Evolutionary conservation across 2,797 vertebrate species (phyloP).

Genomic region (Rhabdophis nuchalis): DNA sequence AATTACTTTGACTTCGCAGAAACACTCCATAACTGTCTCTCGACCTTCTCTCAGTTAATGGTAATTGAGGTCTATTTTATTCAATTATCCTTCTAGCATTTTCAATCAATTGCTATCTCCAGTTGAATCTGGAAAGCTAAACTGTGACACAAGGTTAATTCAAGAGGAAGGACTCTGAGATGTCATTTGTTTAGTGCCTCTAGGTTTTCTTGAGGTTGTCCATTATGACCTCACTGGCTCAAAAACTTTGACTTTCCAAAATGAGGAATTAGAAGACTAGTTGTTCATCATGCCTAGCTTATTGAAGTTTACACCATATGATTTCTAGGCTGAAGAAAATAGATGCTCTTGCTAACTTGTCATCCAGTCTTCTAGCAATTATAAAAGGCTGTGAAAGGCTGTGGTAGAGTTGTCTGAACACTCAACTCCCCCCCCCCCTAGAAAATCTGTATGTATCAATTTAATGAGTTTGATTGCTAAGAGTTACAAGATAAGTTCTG

Average conservation of each 20-base stretch:
- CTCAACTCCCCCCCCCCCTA: too few species aligned
- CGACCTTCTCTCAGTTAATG: background rate
- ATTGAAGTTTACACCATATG: background rate
- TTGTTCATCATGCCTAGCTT: background rate
- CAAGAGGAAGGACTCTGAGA: accelerated
- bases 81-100: background rate
- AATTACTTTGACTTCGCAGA: background rate
- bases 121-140: background rate
- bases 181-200: conserved; percentile 36
- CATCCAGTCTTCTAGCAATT: background rate
- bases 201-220: conserved; percentile 27
- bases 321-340: background rate
- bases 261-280: background rate
- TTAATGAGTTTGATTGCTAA: background rate
- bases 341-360: background rate
- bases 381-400: background rate
- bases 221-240: background rate
- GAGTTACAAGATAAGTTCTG: background rate
- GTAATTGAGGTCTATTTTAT: background rate
- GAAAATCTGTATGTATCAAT: background rate
- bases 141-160: background rate
- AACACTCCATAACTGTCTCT: background rate
- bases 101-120: background rate
- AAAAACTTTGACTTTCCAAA: background rate
- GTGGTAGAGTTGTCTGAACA: background rate